phyloP scores from a whole-genome alignment of 2,113 vertebrate species.

The Symphodus melops region DNA sequence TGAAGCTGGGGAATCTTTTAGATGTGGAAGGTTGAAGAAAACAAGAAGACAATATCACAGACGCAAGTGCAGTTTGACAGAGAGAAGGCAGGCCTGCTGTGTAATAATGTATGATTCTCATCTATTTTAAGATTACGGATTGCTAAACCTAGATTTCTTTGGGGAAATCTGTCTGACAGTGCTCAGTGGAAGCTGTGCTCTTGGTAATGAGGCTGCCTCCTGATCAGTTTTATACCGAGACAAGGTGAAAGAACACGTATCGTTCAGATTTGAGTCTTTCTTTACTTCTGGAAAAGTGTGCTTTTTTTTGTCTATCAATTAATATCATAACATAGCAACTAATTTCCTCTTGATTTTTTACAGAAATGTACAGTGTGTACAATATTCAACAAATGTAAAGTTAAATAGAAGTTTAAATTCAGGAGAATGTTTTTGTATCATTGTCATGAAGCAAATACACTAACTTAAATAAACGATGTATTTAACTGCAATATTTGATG shows the following conservation, averaged over 20 bases:
- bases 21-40: slow-evolving; percentile 49
- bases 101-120: slow-evolving; percentile 81
- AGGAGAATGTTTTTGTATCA: background rate
- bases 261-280: slow-evolving; percentile 8
- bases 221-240: slow-evolving; percentile 30
- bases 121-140: slow-evolving; percentile 76
- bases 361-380: too few relatives aligned
- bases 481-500: background rate
- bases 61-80: slow-evolving; percentile 65
- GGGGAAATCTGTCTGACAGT: slow-evolving; percentile 66
- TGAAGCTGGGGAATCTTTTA: slow-evolving; percentile 47
- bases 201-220: slow-evolving; percentile 51
- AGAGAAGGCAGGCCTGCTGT: slow-evolving; percentile 47
- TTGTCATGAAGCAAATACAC: background rate
- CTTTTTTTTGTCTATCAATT: too few relatives aligned
- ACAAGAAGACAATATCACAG: slow-evolving; percentile 60
- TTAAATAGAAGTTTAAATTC: background rate
- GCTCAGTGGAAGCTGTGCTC: slow-evolving; percentile 63
- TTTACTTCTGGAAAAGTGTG: background rate
- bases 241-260: slow-evolving; percentile 16
- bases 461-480: background rate
- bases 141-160: slow-evolving; percentile 69
- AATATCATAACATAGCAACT: too few relatives aligned
- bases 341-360: too few relatives aligned
- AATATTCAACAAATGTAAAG: background rate